Conservation (phyloP, 2,888 invertebrate genomes). For the Drosophila subquinaria region DNA sequence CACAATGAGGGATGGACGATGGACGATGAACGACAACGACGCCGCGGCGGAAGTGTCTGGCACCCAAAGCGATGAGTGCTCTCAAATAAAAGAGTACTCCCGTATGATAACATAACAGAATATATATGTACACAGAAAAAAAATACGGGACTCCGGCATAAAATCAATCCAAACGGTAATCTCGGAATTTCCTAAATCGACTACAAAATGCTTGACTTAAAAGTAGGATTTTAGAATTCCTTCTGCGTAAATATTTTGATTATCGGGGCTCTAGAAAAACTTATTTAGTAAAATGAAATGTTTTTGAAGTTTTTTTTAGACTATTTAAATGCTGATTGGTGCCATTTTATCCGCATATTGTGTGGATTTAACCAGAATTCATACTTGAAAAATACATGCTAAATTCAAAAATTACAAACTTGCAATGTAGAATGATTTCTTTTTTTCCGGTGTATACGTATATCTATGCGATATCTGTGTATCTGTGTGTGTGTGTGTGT, state of each 20-base stretch:
- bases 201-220: too few relatives aligned
- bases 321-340: too few relatives aligned
- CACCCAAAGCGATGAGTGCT: conserved; percentile 58
- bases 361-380: too few relatives aligned
- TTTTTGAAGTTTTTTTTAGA: too few relatives aligned
- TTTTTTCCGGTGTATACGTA: background rate
- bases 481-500: conserved; percentile 1
- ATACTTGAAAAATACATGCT: too few relatives aligned
- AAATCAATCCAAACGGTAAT: background rate
- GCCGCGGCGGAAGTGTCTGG: conserved; percentile 72
- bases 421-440: background rate
- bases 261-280: too few relatives aligned
- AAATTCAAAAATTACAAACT: too few relatives aligned
- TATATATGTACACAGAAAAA: background rate
- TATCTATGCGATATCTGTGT: background rate
- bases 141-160: background rate
- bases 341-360: too few relatives aligned
- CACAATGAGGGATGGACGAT: conserved; percentile 27
- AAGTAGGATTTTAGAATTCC: too few relatives aligned
- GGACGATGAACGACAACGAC: conserved; percentile 1
- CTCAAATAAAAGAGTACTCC: conserved; percentile 6
- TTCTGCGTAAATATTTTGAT: too few relatives aligned
- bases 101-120: background rate
- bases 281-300: too few relatives aligned
- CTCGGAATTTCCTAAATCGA: too few relatives aligned